phyloP scores from a whole-genome alignment of 2,888 invertebrate genomes.

The Chloroclysta siterata region DNA sequence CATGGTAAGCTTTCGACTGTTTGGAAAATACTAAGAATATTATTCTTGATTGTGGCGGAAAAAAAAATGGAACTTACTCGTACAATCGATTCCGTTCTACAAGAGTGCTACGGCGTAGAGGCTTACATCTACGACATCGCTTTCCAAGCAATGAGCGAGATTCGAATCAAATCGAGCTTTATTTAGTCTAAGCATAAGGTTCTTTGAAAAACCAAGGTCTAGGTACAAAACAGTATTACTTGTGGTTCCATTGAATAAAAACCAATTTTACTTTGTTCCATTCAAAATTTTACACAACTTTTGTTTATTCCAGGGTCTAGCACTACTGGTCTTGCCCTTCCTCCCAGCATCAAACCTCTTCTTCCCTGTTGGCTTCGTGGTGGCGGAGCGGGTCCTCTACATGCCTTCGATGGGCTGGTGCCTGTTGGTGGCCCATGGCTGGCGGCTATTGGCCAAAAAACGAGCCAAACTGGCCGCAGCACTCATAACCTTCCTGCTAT shows the following conservation, averaged over 20 bases:
- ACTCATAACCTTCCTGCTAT: constrained; percentile 88
- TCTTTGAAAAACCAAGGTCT: too few species aligned
- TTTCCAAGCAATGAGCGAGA: not conserved
- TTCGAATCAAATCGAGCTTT: not conserved
- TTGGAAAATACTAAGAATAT: too few species aligned
- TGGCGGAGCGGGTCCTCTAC: constrained; percentile 97
- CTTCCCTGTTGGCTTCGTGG: constrained; percentile 98
- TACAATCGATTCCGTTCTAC: not conserved
- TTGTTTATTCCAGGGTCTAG: constrained; percentile 88
- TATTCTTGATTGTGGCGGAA: too few species aligned
- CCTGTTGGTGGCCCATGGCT: constrained; percentile 95
- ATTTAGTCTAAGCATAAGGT: not conserved
- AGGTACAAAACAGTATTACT: too few species aligned
- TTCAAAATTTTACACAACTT: not conserved
- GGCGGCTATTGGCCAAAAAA: constrained; percentile 88
- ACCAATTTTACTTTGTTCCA: too few species aligned
- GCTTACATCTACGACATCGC: not conserved
- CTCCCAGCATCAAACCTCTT: constrained; percentile 98
- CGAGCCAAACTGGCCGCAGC: constrained; percentile 88
- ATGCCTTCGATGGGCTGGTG: constrained; percentile 99
- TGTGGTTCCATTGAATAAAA: too few species aligned
- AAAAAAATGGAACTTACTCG: too few species aligned
- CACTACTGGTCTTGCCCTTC: constrained; percentile 95
- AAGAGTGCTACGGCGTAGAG: constrained; percentile 9
- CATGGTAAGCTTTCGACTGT: constrained; percentile 62